Base-by-base conservation (phyloP, 2,888 invertebrate genomes). In the Mythimna ferrago region DNA sequence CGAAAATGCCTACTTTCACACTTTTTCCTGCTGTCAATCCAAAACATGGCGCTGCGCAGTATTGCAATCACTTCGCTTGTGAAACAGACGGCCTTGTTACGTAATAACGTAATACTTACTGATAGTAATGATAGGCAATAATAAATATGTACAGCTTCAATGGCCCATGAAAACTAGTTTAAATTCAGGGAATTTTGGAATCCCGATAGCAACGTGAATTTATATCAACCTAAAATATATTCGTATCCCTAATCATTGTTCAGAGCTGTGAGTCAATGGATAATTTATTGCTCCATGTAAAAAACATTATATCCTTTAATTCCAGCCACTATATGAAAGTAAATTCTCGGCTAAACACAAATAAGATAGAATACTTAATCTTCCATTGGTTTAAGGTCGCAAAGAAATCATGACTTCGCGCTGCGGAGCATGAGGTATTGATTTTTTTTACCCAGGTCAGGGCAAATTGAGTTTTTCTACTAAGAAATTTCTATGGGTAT, bases 1-100 rank as follows among this genome's bases (percentile, higher is more conserved):
- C 35, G 41, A 60, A 69, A 78, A 70, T 76, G 76, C 54, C 16
- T 76, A 76, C 76, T 81, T 75, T 53, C 35, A 67, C 65, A 57
- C 67, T 32, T 85, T 81, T 82, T 78, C 61, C 71, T 75, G 67
- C 54, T 71, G 76, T 79, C 72, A 70, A 73, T 75, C 68, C 65
- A 51, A 73, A 73, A 66, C 62, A 53, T 72, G 60, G 71, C 63
- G 56, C 57, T 66, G 70, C 66, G 32, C 61, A 71, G 54, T 79
- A 83, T 68, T 83, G 66, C 69, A 74, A 75, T 54, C 53, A 58
- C 66, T 57, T 32, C 32, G 56, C 67, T 81, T 78, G 75, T 71
- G 73, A 63, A 78, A 83, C 65, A 76, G 72, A 71, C 72, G 76
- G 76, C 78, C 83, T 83, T 87, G 73, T 85, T 83, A 76, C 75